These are phyloP conservation scores for Tapera naevia DNA, from an alignment of 2,797 vertebrate genomes.

Conservation along the genomic window DNA sequence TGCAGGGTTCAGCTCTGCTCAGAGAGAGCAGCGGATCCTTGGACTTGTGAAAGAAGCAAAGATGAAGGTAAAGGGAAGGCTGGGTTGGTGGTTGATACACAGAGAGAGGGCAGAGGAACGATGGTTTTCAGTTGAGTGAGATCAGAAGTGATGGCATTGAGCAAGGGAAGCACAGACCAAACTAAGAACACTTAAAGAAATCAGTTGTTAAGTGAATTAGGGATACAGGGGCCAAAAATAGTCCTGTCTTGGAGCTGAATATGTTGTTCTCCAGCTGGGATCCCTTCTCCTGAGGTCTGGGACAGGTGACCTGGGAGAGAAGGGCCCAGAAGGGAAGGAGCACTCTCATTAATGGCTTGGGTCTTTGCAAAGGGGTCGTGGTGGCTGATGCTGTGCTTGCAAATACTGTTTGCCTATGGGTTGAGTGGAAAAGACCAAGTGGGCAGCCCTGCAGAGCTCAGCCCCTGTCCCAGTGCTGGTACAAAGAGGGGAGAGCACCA, in stretches of 20 bases:
- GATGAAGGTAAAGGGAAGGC: neutral
- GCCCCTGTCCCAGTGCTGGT: neutral
- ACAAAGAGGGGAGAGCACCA: too few species aligned
- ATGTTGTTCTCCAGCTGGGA: neutral
- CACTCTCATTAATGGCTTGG: rapidly evolving
- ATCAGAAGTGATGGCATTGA: neutral
- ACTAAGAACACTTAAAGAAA: neutral
- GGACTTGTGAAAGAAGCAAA: neutral
- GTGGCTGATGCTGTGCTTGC: neutral
- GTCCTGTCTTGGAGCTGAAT: neutral
- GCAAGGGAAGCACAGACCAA: neutral
- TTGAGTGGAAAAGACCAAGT: neutral
- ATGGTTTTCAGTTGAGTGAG: neutral
- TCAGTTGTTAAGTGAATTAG: neutral
- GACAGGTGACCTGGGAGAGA: neutral
- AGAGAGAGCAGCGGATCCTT: neutral
- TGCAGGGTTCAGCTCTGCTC: neutral
- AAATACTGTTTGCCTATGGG: neutral
- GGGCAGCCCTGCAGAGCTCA: neutral
- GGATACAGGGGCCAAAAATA: neutral
- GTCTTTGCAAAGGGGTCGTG: neutral
- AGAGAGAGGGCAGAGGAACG: neutral
- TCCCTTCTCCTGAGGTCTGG: neutral
- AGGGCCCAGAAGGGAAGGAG: neutral
- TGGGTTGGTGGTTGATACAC: neutral